Conservation (phyloP, 1,140 invertebrate genomes). For the Drosophila athabasca region DNA sequence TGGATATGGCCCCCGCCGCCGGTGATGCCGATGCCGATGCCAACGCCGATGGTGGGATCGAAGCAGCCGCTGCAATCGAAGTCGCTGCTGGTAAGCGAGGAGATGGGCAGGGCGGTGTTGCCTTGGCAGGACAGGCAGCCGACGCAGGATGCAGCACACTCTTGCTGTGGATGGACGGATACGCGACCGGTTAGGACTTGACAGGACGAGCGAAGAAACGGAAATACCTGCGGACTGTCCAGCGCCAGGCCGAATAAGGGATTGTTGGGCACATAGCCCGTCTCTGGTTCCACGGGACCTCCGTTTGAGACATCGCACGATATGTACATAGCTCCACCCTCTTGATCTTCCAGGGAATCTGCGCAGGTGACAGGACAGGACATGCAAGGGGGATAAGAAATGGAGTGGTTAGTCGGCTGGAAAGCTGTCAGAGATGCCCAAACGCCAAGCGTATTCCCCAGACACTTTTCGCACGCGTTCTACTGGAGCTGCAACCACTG, state of each 20-base stretch:
- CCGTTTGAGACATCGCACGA: conserved; percentile 84
- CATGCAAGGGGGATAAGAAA: conserved; percentile 23
- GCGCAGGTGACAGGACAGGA: conserved; percentile 51
- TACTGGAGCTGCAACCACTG: conserved; percentile 51
- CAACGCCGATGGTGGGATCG: conserved; percentile 74
- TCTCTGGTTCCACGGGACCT: conserved; percentile 83
- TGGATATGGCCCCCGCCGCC: conserved; percentile 45
- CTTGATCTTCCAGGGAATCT: conserved; percentile 84
- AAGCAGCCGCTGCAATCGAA: conserved; percentile 83
- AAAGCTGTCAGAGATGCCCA: conserved; percentile 39
- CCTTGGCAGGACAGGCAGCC: conserved; percentile 83
- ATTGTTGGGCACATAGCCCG: conserved; percentile 84
- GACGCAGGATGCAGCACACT: conserved; percentile 82
- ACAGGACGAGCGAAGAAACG: conserved; percentile 22
- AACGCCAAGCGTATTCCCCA: conserved; percentile 17
- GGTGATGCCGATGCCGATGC: conserved; percentile 48
- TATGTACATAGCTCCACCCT: conserved; percentile 84
- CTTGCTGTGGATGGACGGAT: conserved; percentile 66
- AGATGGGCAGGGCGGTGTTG: conserved; percentile 77
- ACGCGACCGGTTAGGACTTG: conserved; percentile 7
- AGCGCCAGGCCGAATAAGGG: conserved; percentile 83
- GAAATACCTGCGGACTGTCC: conserved; percentile 83
- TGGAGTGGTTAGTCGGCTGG: conserved; percentile 11
- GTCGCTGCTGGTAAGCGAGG: conserved; percentile 76
- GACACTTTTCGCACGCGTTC: conserved; percentile 28